Evolutionary conservation across 2,888 invertebrate genomes (phyloP), one percentile per base, ranked within the genome.

Genomic region (Pyrocoelia pectoralis): DNA sequence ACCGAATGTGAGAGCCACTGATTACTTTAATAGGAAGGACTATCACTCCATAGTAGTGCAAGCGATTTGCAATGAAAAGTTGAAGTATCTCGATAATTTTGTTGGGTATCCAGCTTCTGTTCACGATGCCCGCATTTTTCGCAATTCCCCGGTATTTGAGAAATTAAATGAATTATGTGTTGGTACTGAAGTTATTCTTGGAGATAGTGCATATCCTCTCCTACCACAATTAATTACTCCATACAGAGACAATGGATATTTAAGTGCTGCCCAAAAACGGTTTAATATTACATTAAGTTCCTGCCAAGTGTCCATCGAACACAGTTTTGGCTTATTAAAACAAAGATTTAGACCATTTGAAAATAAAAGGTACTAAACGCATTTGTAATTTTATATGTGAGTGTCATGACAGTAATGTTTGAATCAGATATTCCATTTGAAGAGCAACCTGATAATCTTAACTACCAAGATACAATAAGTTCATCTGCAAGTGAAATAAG

Each of bases 201-300:
- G 61, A 10, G 67, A 67, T 55, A 61, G 64, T 48, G 64, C 61
- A 10, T 67, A 64, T 48, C 61, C 65, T 12, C 49, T 58, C 9
- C n/a, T 55, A 29, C 10, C 46, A 14, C 14, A 28, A 4, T 50
- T 55, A 29, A 1, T 65, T 19, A 66, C 65, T 33, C 65, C 65
- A 19, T 65, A 43, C 18, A 19, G 49, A 40, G 60, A 68, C 46
- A 55, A 46, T 48, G 67, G 65, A 8, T 48, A 68, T 29, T 29
- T 68, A 24, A 60, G 53, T 1, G 38, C 29, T 29, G 24, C 40
- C 1, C 55, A 65, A 53, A 55, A 33, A 33, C 46, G 40, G 55
- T 67, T 56, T 52, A 67, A 65, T 40, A 46, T 9, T 1, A 46
- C 18, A n/a, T 43, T 65, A 19, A 59, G 56, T 18, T 64, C 49